These are phyloP conservation scores for Parapristionchus giblindavisi DNA, from an alignment of 2,888 invertebrate genomes.

Conservation along the genomic window DNA sequence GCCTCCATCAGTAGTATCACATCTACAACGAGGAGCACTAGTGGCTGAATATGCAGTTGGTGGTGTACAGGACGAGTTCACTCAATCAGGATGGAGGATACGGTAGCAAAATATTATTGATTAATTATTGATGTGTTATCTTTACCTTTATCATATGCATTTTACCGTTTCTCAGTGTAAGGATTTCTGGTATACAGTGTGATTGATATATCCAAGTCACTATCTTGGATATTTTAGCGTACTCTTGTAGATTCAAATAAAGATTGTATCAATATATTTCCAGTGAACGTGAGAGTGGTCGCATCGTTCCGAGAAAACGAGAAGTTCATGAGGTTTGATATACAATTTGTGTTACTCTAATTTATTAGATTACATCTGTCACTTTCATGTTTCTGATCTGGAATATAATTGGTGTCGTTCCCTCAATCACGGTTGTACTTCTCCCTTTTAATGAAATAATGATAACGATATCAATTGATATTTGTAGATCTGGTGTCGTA, in stretches of 20 bases:
- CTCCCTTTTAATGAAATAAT: too few species aligned
- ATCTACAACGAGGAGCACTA: too few species aligned
- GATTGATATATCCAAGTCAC: not conserved
- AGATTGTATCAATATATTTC: not conserved
- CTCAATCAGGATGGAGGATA: too few species aligned
- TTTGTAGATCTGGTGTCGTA: constrained; percentile 25
- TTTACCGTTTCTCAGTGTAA: not conserved
- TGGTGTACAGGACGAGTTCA: too few species aligned
- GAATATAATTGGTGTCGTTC: too few species aligned
- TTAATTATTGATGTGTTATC: not conserved
- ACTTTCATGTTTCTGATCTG: not conserved
- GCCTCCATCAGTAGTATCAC: too few species aligned
- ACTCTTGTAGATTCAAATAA: too few species aligned
- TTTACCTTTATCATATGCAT: not conserved
- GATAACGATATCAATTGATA: too few species aligned
- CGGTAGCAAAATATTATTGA: too few species aligned
- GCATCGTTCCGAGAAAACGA: constrained; percentile 11
- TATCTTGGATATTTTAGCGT: too few species aligned
- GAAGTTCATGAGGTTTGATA: constrained; percentile 6
- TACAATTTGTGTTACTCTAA: not conserved
- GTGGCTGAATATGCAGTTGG: too few species aligned
- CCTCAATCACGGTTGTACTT: too few species aligned
- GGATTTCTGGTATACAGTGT: not conserved
- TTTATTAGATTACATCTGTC: not conserved
- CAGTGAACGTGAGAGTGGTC: constrained; percentile 17